Base-by-base conservation (phyloP, 2,888 invertebrate genomes). In the Anarsia innoxiella region DNA sequence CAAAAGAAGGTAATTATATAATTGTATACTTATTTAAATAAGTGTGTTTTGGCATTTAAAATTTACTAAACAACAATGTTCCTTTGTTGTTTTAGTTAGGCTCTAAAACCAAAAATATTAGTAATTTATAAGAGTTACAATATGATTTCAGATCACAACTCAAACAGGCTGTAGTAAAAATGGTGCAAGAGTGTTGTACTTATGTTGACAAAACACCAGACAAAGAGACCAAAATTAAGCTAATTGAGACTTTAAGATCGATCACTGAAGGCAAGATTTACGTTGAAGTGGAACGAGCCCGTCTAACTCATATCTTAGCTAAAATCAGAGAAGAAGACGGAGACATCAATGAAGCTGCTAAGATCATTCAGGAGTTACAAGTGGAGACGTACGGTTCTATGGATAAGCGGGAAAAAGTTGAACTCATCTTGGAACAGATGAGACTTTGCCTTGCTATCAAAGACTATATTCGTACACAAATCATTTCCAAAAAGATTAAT, bases 251-350 rank as follows among this genome's bases (percentile, higher is more conserved):
- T 0, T 79, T 99, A 32, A 89, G 96, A 46, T 90, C 92, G 3
- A 98, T 99, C 1, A 99, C 99, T 0, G 98, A 97, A 66, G 99
- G 99, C 48, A 99, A 99, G 90, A 99, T 99, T 49, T 99, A 99
- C 71, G 99, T 99, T n/a, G 99, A 99, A 88, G 97, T 98, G 5
- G 99, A 99, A 76, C 88, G 99, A 56, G 99, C 99, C 2, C 88
- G 99, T 37, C 84, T 99, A 3, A 99, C 99, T 1, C 94, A 97
- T 59, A 94, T 92, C 51, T 75, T 97, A 43, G 94, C 95, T 0
- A 90, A 93, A 64, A 91, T 95, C 37, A 91, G 94, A 46, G 93
- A 97, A 60, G 90, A 91, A 1, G 94, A 94, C 63, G 92, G 91
- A 10, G 91, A 96, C 69, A 87, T 96, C 1, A 86, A 91, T 3